A percentile compares a stretch with the other conserved stretches of the same genome.
Conservation (phyloP, 92 coral and sea anemone genomes). For the Parazoanthus swiftii region DNA sequence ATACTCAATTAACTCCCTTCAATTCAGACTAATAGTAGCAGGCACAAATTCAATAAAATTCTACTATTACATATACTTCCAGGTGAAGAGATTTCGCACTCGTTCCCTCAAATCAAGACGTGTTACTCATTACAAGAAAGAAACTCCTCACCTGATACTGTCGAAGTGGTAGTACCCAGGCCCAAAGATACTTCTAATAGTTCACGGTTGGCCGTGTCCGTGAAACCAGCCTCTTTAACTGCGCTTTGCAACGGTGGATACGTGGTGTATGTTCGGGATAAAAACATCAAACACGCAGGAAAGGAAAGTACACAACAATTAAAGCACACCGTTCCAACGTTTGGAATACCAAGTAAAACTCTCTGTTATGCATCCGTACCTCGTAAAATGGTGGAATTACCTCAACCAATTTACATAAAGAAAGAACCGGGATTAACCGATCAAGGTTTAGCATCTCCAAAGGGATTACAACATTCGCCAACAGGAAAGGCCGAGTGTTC, state of each 20-base stretch:
- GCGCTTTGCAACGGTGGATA: conserved; percentile 7
- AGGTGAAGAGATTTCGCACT: conserved; percentile 20
- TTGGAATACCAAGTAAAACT: neutral
- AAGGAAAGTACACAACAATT: conserved; percentile 5
- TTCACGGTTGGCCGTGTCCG: conserved; percentile 20
- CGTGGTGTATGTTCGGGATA: neutral
- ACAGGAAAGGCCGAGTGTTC: neutral
- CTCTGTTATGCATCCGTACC: neutral
- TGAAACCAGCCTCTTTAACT: neutral
- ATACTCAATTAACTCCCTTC: neutral
- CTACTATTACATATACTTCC: neutral
- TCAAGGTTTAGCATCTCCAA: neutral
- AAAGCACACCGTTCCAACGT: neutral
- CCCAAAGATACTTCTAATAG: neutral
- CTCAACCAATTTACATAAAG: conserved; percentile 18
- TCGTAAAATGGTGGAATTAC: neutral
- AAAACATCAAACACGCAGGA: neutral
- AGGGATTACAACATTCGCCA: neutral
- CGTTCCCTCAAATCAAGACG: conserved; percentile 66
- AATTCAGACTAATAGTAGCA: neutral
- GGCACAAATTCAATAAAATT: neutral
- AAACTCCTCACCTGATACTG: neutral
- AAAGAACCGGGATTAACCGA: neutral
- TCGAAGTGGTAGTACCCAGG: conserved; percentile 7
- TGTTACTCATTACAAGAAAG: conserved; percentile 57